Evolutionary conservation across 2,888 invertebrate species (phyloP), one percentile per base, ranked within the genome.

Genomic region (Podabrus alpinus): DNA sequence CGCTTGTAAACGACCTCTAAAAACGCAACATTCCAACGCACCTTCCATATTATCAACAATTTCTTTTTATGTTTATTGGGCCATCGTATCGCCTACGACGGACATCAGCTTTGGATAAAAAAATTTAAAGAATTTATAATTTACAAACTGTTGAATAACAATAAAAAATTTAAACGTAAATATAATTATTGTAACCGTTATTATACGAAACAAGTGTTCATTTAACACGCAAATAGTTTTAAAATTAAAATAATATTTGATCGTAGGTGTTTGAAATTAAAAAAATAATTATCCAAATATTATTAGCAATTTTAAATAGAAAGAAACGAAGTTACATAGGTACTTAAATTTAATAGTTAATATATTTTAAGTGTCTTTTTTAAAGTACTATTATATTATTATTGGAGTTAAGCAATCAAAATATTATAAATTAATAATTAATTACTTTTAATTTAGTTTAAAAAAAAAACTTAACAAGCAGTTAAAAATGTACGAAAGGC

Each of bases 151-250:
- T 45, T 45, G n/a, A 67, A 25, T 66, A 25, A 62, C 45, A 62
- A 62, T 62, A 62, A 62, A 62, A 17, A 75, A 69, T 62, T 66
- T 70, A 71, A 73, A 76, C 73, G 73, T 73, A 70, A 76, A 76
- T 73, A 76, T 73, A 76, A 76, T 73, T 76, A 21, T 71, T 71
- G 24, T 64, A 64, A 73, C 73, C 73, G 76, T 73, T 73, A 73
- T 71, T 69, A 71, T 72, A 60, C 25, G 72, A 72, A 67, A 69
- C 75, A 75, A 75, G 72, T 75, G 72, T 72, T 72, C 67, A 69
- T 75, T 69, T 70, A 72, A 69, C 72, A 75, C 75, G 75, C 72
- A 64, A 72, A 59, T 45, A 61, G 25, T 21, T 72, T 69, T 68
- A 72, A 60, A 66, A 62, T 24, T 19, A 62, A 19, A 19, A 19